A percentile compares a stretch with the other conserved stretches of the same genome.
phyloP scores from a whole-genome alignment of 1,140 invertebrate genomes.

The Lordiphosa collinella region DNA sequence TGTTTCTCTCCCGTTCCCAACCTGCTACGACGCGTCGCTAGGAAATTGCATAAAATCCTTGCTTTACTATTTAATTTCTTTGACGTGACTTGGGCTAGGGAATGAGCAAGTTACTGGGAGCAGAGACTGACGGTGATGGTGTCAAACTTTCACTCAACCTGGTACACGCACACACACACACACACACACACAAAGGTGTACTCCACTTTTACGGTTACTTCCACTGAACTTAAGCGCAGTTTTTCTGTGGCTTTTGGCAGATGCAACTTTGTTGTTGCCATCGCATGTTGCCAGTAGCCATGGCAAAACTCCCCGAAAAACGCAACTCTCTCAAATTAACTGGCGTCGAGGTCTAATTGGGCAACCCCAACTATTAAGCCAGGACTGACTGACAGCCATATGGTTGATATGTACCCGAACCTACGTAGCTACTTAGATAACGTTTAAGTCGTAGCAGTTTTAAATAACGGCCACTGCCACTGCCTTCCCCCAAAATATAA shows the following conservation, averaged over 20 bases:
- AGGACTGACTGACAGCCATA: conserved; percentile 28
- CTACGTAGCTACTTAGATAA: conserved; percentile 64
- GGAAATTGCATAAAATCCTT: conserved; percentile 41
- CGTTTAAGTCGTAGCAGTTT: conserved; percentile 71
- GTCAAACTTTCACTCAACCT: conserved; percentile 35
- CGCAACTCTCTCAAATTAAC: conserved; percentile 62
- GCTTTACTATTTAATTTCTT: conserved; percentile 65
- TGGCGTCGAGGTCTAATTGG: conserved; percentile 59
- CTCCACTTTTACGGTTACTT: conserved; percentile 43
- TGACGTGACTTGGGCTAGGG: conserved; percentile 44
- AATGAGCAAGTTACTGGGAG: background rate
- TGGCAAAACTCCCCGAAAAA: conserved; percentile 20
- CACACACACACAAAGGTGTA: conserved; percentile 12
- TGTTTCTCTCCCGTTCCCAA: background rate
- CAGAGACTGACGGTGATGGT: background rate
- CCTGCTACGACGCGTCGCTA: background rate
- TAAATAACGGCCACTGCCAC: conserved; percentile 45
- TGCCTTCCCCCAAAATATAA: conserved; percentile 28
- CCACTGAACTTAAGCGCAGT: conserved; percentile 24
- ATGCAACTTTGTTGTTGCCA: conserved; percentile 40
- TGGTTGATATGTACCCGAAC: conserved; percentile 35
- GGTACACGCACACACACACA: conserved; percentile 5
- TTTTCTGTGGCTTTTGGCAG: conserved; percentile 34
- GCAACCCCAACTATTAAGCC: conserved; percentile 6
- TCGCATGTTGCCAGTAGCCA: too few relatives aligned